These are phyloP conservation scores for Leptinotarsa tumamoca DNA, from an alignment of 2,888 invertebrate species.

Conservation along the genomic window DNA sequence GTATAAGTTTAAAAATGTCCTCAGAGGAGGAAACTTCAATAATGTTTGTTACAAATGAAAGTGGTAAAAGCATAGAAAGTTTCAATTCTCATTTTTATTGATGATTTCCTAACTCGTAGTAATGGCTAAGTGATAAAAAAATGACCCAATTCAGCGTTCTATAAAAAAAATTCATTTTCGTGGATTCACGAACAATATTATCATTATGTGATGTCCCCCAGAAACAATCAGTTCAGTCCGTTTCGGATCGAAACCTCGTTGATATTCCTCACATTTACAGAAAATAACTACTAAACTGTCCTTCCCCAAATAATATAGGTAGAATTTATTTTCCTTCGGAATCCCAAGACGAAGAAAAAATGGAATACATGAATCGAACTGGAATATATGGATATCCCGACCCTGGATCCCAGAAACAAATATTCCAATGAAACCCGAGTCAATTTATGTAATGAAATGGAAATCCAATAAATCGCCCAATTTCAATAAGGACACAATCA, in stretches of 20 bases:
- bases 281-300: neutral
- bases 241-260: neutral
- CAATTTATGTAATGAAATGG: constrained; percentile 14
- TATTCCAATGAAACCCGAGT: constrained; percentile 2
- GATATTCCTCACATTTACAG: neutral
- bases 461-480: constrained; percentile 1
- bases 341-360: neutral
- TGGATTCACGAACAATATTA: no score
- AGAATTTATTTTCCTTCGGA: neutral
- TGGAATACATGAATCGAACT: constrained; percentile 4
- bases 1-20: no score
- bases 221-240: neutral
- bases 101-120: no score
- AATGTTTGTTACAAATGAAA: no score
- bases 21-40: no score
- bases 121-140: no score
- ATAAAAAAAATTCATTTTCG: no score
- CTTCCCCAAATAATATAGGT: neutral
- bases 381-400: constrained; percentile 1
- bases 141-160: no score
- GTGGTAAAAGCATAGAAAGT: no score
- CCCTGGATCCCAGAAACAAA: neutral
- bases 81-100: no score
- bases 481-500: constrained; percentile 3
- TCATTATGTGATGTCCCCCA: neutral